Evolutionary conservation across 2,888 invertebrate genomes (phyloP).

Genomic region (Dasypolia templi): DNA sequence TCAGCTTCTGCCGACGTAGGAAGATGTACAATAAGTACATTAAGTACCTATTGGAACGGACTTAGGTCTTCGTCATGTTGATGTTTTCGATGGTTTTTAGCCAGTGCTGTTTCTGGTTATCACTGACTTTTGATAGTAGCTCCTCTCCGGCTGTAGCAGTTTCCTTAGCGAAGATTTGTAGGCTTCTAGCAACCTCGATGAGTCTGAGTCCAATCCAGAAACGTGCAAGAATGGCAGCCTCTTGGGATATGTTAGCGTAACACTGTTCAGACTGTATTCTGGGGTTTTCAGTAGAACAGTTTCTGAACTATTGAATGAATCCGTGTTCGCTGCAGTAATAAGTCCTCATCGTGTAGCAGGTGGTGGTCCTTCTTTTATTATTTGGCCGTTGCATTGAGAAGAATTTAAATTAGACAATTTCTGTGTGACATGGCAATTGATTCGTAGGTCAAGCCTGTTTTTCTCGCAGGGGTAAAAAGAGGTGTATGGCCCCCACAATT

Average conservation of each 20-base stretch:
- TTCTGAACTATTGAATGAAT: constrained; percentile 29
- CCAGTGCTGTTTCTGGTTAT: neutral
- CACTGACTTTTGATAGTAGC: neutral
- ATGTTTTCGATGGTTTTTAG: neutral
- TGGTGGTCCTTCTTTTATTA: neutral
- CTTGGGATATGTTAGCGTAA: no score
- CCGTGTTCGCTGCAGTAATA: constrained; percentile 29
- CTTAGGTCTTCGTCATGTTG: neutral
- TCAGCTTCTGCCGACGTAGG: constrained; percentile 14
- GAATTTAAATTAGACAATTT: neutral
- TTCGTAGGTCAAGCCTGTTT: no score
- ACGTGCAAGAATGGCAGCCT: neutral
- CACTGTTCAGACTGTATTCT: no score
- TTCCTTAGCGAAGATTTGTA: neutral
- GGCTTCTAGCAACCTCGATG: neutral
- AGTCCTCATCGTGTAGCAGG: constrained; percentile 24
- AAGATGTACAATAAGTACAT: neutral
- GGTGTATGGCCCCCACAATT: no score
- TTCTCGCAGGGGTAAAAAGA: neutral
- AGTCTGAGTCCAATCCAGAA: neutral
- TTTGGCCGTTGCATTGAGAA: neutral
- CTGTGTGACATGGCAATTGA: neutral
- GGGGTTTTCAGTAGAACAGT: neutral
- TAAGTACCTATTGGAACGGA: neutral
- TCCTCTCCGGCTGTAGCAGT: neutral